Percentiles rank a stretch among this genome's conserved stretches.
These are phyloP conservation scores for Lasioglossum malachurum DNA, from an alignment of 2,888 invertebrate species.

Conservation along the genomic window DNA sequence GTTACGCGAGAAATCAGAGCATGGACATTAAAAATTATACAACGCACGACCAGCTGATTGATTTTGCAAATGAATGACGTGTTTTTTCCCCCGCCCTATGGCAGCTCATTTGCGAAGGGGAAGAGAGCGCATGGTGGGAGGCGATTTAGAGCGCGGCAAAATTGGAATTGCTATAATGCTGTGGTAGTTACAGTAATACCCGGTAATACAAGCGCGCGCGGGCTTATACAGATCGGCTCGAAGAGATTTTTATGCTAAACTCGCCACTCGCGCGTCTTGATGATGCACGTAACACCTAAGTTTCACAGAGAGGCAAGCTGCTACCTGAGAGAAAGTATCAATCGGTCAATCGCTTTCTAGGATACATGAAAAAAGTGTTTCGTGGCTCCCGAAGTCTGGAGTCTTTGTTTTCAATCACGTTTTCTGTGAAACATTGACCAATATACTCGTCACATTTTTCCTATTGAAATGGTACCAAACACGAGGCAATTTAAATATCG, in stretches of 20 bases:
- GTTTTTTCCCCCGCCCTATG: conserved; percentile 32
- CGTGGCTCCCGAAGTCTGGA: background rate
- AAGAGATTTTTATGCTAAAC: conserved; percentile 67
- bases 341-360: conserved; percentile 41
- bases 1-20: background rate
- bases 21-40: background rate
- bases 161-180: conserved; percentile 73
- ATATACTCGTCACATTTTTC: too few species aligned
- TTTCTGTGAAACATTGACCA: background rate
- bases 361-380: conserved; percentile 19
- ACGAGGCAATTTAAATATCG: background rate
- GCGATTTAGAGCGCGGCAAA: conserved; percentile 67
- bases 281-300: conserved; percentile 63
- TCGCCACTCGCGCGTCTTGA: conserved; percentile 31
- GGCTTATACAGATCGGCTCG: conserved; percentile 59
- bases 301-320: conserved; percentile 30
- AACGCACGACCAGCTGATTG: background rate
- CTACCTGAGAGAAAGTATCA: conserved; percentile 57
- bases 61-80: background rate
- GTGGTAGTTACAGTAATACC: conserved; percentile 71
- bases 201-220: conserved; percentile 60
- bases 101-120: conserved; percentile 42
- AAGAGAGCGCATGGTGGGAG: conserved; percentile 9
- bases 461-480: background rate
- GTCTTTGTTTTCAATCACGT: conserved; percentile 3